Evolutionary conservation across 2,888 invertebrate species (phyloP).

Genomic region (Xestia c-nigrum): DNA sequence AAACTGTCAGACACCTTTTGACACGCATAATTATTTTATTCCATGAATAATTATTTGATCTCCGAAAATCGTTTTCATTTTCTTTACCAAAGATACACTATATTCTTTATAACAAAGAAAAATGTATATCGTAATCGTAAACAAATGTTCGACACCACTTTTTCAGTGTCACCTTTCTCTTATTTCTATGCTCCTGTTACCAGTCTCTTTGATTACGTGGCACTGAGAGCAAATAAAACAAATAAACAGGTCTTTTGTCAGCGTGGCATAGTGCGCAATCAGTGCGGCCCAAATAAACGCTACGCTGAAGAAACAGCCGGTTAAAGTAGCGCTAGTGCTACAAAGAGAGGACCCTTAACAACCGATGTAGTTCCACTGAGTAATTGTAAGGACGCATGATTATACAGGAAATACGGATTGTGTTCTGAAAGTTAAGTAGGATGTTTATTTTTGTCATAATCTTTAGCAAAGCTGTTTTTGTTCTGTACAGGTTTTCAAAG

Average conservation of each 20-base stretch:
- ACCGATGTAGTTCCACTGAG: constrained; percentile 10
- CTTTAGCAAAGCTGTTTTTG: background rate
- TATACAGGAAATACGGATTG: constrained; percentile 9
- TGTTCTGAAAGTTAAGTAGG: background rate
- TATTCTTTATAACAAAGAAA: background rate
- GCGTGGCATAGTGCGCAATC: constrained; percentile 59
- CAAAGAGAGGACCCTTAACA: constrained; percentile 37
- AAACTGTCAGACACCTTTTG: background rate
- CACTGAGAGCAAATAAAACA: constrained; percentile 57
- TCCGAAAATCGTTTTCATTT: background rate
- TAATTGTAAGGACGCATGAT: background rate
- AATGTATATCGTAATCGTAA: background rate
- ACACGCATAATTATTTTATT: no score
- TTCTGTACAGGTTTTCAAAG: background rate
- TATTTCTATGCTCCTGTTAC: constrained; percentile 21
- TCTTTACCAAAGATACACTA: background rate
- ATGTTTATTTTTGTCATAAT: background rate
- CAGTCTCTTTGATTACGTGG: constrained; percentile 51
- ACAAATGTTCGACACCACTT: background rate
- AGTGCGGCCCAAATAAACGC: constrained; percentile 56
- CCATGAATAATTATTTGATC: background rate
- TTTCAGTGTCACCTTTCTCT: constrained; percentile 5
- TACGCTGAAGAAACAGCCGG: constrained; percentile 41
- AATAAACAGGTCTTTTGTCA: constrained; percentile 61
- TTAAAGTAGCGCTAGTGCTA: constrained; percentile 33